A percentile compares a stretch with the other conserved stretches of the same genome.
These are phyloP conservation scores for Echinarachnius parma DNA, from an alignment of 53 echinoderm and acorn worm species.

Conservation along the genomic window DNA sequence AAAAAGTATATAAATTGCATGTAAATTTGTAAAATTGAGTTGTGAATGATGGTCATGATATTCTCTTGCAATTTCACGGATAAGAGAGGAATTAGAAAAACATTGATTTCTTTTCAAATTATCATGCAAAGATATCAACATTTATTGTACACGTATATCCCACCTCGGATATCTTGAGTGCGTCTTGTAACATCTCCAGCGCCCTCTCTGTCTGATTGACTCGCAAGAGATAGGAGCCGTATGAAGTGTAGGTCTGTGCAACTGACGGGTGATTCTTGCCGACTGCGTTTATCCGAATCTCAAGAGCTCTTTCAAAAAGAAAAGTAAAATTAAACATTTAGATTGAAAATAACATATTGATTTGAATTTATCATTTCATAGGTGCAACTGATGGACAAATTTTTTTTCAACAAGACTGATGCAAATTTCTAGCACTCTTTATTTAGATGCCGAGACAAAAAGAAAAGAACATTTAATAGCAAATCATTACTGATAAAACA, in stretches of 20 bases:
- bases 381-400: not conserved
- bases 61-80: too few species aligned
- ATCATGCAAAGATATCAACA: too few species aligned
- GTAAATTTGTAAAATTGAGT: too few species aligned
- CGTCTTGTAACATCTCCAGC: constrained; percentile 56
- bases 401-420: not conserved
- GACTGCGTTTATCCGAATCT: constrained; percentile 68
- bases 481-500: too few species aligned
- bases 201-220: constrained; percentile 48
- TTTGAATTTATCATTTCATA: not conserved
- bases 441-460: not conserved
- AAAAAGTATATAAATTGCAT: too few species aligned
- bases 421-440: too few species aligned
- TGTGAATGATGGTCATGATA: too few species aligned
- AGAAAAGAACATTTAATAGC: too few species aligned
- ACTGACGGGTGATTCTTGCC: constrained; percentile 64
- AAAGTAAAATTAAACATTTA: not conserved
- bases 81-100: too few species aligned
- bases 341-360: not conserved
- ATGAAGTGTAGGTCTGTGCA: constrained; percentile 54
- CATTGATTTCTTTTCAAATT: too few species aligned
- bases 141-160: too few species aligned
- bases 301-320: constrained; percentile 47
- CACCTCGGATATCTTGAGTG: constrained; percentile 65
- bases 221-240: constrained; percentile 52